These are phyloP conservation scores for Galemys pyrenaicus DNA, from an alignment of 2,113 vertebrate genomes.

Conservation along the genomic window DNA sequence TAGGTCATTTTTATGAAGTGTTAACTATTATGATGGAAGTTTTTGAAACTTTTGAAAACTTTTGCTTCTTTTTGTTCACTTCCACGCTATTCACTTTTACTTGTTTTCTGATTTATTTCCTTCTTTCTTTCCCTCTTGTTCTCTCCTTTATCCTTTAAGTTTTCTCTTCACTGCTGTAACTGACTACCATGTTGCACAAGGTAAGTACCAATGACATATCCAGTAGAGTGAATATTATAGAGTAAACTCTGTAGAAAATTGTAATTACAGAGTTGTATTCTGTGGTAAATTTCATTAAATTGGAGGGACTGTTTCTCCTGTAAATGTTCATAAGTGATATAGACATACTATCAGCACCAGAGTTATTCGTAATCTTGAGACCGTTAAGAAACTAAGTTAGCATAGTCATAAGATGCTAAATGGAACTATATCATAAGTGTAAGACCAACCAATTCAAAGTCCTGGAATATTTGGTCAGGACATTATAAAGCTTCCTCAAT, in stretches of 20 bases:
- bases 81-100: background rate
- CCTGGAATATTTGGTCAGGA: background rate
- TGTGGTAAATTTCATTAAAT: background rate
- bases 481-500: background rate
- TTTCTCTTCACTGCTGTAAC: background rate
- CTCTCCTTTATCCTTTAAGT: background rate
- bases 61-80: background rate
- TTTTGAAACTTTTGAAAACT: background rate
- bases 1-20: background rate
- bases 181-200: background rate
- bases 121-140: background rate
- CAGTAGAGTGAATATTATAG: background rate
- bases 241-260: background rate
- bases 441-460: background rate
- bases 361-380: background rate
- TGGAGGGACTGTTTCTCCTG: background rate
- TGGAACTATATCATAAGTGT: background rate
- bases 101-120: background rate
- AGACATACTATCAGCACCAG: background rate
- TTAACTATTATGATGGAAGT: background rate
- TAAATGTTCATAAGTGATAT: background rate
- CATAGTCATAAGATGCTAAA: background rate
- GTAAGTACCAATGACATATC: background rate
- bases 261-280: background rate
- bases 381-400: background rate